These are phyloP conservation scores for Gymnogyps californianus DNA, from an alignment of 2,113 vertebrate species.

Conservation along the genomic window DNA sequence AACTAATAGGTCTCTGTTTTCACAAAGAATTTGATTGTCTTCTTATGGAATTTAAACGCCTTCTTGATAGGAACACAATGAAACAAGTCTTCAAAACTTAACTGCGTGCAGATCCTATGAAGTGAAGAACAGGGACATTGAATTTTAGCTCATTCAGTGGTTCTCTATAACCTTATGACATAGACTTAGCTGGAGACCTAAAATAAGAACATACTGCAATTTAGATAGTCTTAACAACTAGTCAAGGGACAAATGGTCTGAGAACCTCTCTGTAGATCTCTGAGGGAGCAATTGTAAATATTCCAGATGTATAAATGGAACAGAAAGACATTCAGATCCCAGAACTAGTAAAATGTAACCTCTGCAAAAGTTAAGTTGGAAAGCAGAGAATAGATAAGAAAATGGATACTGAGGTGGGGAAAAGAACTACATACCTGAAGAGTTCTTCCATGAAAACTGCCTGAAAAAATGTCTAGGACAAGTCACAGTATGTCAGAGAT, in stretches of 20 bases:
- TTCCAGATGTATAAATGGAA: not conserved
- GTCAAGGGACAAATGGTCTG: not conserved
- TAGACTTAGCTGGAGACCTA: not conserved
- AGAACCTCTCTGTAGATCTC: slow-evolving; percentile 7
- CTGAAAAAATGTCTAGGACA: not conserved
- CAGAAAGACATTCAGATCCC: not conserved
- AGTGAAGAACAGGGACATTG: not conserved
- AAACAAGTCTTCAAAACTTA: not conserved
- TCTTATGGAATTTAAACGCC: not conserved
- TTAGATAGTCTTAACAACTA: slow-evolving; percentile 28
- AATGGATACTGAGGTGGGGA: not conserved
- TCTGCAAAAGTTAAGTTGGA: not conserved
- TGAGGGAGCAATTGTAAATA: slow-evolving; percentile 23
- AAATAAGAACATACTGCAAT: slow-evolving; percentile 22
- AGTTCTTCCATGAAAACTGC: not conserved
- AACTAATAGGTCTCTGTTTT: not conserved
- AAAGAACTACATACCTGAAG: not conserved
- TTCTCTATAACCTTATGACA: slow-evolving; percentile 4
- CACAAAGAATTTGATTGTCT: not conserved
- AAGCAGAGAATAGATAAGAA: not conserved
- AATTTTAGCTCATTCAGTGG: slow-evolving; percentile 15
- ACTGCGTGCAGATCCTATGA: not conserved
- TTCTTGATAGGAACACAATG: not conserved
- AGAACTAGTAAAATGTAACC: not conserved
- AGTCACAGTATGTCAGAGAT: not conserved